phyloP scores from a whole-genome alignment of 2,113 vertebrate species.

The Antechinus flavipes region DNA sequence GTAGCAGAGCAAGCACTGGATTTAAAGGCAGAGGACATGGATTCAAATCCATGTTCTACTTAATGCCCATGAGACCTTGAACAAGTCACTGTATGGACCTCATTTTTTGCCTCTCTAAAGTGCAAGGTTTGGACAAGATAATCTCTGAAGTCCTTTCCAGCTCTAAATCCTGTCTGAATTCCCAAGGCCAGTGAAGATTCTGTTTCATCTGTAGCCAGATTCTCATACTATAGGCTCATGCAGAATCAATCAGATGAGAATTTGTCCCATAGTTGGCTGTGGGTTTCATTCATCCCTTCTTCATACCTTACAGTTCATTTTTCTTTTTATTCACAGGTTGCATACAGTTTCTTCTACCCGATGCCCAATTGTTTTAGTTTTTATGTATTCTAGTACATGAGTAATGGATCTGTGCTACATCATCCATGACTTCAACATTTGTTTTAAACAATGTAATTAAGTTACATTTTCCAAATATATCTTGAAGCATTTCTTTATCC shows the following conservation, averaged over 20 bases:
- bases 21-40: neutral
- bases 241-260: slow-evolving; percentile 54
- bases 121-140: neutral
- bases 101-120: neutral
- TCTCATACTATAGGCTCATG: slow-evolving; percentile 39
- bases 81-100: neutral
- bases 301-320: slow-evolving; percentile 41
- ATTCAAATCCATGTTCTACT: neutral
- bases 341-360: slow-evolving; percentile 65
- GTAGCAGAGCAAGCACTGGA: neutral
- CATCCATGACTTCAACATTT: slow-evolving; percentile 69
- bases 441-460: slow-evolving; percentile 70
- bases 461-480: slow-evolving; percentile 73
- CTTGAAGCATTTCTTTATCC: slow-evolving; percentile 80
- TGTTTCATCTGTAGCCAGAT: slow-evolving; percentile 44
- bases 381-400: slow-evolving; percentile 68
- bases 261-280: slow-evolving; percentile 63
- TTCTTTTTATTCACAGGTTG: slow-evolving; percentile 1
- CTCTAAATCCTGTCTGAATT: neutral
- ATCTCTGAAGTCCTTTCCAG: neutral
- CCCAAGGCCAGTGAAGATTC: slow-evolving; percentile 24
- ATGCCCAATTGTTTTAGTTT: slow-evolving; percentile 71
- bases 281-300: slow-evolving; percentile 54
- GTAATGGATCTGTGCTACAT: slow-evolving; percentile 63
- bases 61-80: neutral